Evolutionary conservation across 2,888 invertebrate species (phyloP).

Genomic region (Chirona hameri): DNA sequence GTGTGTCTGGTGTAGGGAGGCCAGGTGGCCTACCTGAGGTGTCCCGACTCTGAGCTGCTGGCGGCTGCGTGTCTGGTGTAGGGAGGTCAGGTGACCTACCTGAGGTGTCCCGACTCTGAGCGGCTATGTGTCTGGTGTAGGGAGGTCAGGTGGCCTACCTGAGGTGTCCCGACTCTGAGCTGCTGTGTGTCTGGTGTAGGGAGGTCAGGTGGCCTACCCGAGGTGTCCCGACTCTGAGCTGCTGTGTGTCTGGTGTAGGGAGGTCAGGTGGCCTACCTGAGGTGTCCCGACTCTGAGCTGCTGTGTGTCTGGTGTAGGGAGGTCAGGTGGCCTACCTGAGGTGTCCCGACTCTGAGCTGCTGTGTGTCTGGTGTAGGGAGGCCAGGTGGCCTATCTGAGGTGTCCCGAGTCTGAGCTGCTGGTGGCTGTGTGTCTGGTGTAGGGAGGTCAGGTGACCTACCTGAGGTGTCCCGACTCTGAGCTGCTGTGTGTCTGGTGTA

Average conservation of each 20-base stretch:
- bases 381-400: neutral
- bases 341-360: neutral
- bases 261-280: neutral
- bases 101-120: neutral
- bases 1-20: no score
- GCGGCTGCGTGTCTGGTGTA: constrained; percentile 3
- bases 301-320: no score
- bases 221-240: neutral
- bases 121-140: no score
- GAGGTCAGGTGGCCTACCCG: neutral
- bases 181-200: no score
- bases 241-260: no score
- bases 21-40: neutral
- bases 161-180: constrained; percentile 24
- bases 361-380: no score
- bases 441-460: neutral
- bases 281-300: constrained; percentile 25
- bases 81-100: neutral
- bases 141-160: neutral
- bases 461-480: neutral
- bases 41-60: constrained; percentile 26
- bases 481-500: no score
- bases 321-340: neutral
- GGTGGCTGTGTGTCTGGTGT: no score
- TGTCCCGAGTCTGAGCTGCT: neutral